Evolutionary conservation across 2,113 vertebrate genomes (phyloP), one percentile per base, ranked within the genome.

Genomic region (Vanacampus margaritifer): DNA sequence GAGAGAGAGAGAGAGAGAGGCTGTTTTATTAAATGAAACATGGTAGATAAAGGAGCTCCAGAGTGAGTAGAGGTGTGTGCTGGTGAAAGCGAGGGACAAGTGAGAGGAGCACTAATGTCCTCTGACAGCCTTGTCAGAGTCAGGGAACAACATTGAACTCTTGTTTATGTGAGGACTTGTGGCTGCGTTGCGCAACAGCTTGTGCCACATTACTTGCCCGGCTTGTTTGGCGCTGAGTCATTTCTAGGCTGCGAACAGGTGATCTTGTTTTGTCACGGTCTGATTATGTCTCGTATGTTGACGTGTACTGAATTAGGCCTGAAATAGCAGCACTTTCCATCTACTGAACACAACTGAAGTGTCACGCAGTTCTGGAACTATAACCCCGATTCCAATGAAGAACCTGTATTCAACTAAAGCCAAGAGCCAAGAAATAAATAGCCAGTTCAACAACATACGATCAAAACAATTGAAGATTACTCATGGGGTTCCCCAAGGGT

Each of bases 101-200:
- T 36, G 12, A 77, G 36, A 14, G 61, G 19, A n/a, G 69, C 41
- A 24, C 70, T 86, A 86, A 86, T 81, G 50, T 59, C 57, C 70
- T 59, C 6, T 66, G 85, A 81, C 83, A 88, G 72, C 50, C 65
- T 71, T 73, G 79, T 85, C 71, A 73, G 60, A 69, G 46, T 48
- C 70, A 83, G 73, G 71, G 80, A 77, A 68, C 71, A 59, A 78
- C 72, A 68, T 43, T 35, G n/a, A 57, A 69, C 79, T 83, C 80
- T 71, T 85, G 83, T 89, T 87, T 86, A 78, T 74, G 61, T 78
- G 70, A 36, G n/a, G 59, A 67, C 58, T 13, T 73, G 60, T 68
- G 73, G 69, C 78, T 67, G 69, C n/a, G 57, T 53, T 71, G 68
- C 50, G 66, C 50, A 57, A 59, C 58, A 48, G 74, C 72, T 67